Percentiles rank a stretch among this genome's conserved stretches.
Evolutionary conservation across 2,797 vertebrate genomes (phyloP).

Genomic region (Falco novaeseelandiae): DNA sequence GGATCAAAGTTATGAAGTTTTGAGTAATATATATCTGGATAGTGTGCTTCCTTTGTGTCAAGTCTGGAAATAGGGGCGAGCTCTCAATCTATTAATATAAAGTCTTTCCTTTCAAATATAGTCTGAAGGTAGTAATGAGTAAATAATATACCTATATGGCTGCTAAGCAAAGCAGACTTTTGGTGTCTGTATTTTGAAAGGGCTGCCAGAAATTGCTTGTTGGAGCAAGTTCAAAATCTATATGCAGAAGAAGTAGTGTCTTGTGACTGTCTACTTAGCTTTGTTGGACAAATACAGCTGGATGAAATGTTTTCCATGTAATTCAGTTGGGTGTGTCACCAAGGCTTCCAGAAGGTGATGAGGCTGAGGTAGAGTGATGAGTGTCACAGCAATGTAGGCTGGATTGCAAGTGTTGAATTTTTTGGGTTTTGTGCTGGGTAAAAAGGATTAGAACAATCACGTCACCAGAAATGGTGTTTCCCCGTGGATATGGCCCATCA

Average conservation of each 20-base stretch:
- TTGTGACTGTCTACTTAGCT: not conserved
- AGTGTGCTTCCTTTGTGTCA: not conserved
- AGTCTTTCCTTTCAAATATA: not conserved
- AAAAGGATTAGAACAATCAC: not conserved
- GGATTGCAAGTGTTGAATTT: not conserved
- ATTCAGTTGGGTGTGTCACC: not conserved
- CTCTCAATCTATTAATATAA: no score
- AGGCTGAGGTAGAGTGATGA: not conserved
- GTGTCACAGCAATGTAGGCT: not conserved
- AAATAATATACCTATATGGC: not conserved
- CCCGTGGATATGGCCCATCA: not conserved
- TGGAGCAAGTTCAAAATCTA: not conserved
- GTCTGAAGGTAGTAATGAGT: not conserved
- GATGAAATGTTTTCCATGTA: not conserved
- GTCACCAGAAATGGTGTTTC: not conserved
- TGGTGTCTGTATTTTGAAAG: not conserved
- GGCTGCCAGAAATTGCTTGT: not conserved
- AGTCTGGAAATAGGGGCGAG: not conserved
- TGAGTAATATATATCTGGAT: not conserved
- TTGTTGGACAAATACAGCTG: not conserved
- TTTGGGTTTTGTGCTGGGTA: not conserved
- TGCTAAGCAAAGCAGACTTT: not conserved
- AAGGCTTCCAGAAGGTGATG: not conserved
- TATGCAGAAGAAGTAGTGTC: not conserved
- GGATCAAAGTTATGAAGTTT: constrained; percentile 17